Percentiles rank a stretch among this genome's conserved stretches.
These are phyloP conservation scores for Oenanthe oenanthe DNA, from an alignment of 2,113 vertebrate genomes.

Conservation along the genomic window DNA sequence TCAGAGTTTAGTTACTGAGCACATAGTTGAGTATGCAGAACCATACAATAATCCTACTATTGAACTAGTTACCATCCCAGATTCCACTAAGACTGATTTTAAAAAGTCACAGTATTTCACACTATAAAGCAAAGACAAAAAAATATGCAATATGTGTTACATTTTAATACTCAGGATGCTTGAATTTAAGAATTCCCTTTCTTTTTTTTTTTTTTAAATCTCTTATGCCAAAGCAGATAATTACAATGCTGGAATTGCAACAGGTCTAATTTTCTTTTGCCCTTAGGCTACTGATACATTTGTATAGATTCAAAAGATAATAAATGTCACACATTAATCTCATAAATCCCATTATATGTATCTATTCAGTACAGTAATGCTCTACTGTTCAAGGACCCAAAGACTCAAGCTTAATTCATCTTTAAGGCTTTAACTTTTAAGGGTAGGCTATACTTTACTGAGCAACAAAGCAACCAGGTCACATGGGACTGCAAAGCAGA, in stretches of 20 bases:
- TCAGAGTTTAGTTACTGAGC: background rate
- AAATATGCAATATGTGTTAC: background rate
- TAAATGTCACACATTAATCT: background rate
- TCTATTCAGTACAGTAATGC: background rate
- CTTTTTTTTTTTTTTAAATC: background rate
- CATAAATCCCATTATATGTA: background rate
- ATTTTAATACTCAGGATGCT: background rate
- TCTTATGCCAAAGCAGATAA: background rate
- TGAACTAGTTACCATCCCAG: background rate
- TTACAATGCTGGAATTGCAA: background rate
- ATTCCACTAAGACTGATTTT: background rate
- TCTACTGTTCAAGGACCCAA: background rate
- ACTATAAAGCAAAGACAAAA: background rate
- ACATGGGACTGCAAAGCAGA: background rate
- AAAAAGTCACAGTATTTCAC: background rate
- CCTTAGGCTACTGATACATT: background rate
- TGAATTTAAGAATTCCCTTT: background rate
- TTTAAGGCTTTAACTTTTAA: background rate
- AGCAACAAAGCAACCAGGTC: background rate
- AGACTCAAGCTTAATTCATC: background rate
- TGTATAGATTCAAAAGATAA: background rate
- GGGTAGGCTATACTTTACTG: background rate
- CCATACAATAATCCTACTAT: background rate
- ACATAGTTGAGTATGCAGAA: background rate
- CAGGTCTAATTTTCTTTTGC: background rate